A percentile compares a stretch with the other conserved stretches of the same genome.
These are phyloP conservation scores for Tetrax tetrax DNA, from an alignment of 2,113 vertebrate genomes.

Conservation along the genomic window DNA sequence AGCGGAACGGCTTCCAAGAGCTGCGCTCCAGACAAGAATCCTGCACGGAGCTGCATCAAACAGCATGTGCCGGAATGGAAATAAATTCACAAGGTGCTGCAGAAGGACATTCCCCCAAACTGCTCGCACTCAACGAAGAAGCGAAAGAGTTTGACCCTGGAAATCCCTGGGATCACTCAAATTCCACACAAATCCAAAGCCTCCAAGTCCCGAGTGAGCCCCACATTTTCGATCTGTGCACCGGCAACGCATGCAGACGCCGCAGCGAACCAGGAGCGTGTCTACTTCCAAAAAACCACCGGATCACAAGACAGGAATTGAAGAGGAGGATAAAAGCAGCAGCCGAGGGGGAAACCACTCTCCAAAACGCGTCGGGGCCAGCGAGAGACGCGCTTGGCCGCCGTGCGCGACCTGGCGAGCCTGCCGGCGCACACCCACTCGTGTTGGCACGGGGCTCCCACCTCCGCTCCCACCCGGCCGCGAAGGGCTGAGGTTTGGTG, in stretches of 20 bases:
- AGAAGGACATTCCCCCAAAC: not conserved
- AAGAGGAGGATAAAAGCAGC: not conserved
- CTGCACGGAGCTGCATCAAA: not conserved
- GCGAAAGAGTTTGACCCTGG: not conserved
- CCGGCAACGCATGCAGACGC: not conserved
- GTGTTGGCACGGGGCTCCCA: not conserved
- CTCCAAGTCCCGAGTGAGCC: not conserved
- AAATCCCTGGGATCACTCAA: not conserved
- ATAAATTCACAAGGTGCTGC: not conserved
- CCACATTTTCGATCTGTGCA: accelerated
- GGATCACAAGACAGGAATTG: not conserved
- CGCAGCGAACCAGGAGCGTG: accelerated
- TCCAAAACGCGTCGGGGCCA: not conserved
- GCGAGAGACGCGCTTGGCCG: accelerated
- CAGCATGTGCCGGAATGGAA: accelerated
- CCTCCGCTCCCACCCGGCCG: not conserved
- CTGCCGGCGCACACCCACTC: not conserved
- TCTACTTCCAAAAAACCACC: not conserved
- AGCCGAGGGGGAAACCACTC: not conserved
- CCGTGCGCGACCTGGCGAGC: not conserved
- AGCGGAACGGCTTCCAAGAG: not conserved
- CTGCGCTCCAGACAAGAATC: not conserved
- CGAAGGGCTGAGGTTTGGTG: not conserved
- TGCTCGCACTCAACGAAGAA: accelerated
- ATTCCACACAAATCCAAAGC: not conserved